These are phyloP conservation scores for Lichenostomus cassidix DNA, from an alignment of 2,113 vertebrate species.

Conservation along the genomic window DNA sequence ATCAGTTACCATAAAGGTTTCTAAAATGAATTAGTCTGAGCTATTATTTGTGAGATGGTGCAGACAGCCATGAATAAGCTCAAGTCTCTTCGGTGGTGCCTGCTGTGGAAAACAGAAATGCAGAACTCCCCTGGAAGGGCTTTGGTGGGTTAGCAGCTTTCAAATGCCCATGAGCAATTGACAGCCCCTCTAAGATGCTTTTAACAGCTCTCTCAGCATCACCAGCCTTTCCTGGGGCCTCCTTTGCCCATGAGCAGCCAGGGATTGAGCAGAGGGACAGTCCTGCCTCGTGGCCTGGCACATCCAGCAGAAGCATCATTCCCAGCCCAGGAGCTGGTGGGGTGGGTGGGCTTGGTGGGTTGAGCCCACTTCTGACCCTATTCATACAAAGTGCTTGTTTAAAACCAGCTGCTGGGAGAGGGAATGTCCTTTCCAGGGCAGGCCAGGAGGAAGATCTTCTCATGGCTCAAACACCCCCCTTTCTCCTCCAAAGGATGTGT, in stretches of 20 bases:
- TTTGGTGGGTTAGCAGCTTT: background rate
- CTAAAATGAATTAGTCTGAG: conserved; percentile 13
- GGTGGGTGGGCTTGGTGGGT: background rate
- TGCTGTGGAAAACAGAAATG: background rate
- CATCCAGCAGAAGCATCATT: background rate
- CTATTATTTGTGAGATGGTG: background rate
- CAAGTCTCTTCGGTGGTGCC: background rate
- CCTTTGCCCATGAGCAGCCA: background rate
- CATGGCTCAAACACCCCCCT: background rate
- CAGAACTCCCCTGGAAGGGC: background rate
- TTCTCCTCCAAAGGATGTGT: background rate
- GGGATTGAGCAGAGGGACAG: background rate
- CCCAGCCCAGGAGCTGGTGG: background rate
- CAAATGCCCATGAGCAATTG: accelerated
- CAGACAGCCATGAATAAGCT: background rate
- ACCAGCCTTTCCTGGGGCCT: background rate
- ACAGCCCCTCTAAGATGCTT: background rate
- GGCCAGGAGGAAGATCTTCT: background rate
- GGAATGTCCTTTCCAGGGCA: accelerated
- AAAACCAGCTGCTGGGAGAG: background rate
- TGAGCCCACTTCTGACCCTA: background rate
- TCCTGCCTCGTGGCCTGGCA: background rate
- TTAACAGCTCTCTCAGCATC: background rate
- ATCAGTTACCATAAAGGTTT: background rate
- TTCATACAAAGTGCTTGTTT: background rate